Percentiles rank a stretch among this genome's conserved stretches.
phyloP scores from a whole-genome alignment of 2,888 invertebrate genomes.

The Drosophila peninsularis region DNA sequence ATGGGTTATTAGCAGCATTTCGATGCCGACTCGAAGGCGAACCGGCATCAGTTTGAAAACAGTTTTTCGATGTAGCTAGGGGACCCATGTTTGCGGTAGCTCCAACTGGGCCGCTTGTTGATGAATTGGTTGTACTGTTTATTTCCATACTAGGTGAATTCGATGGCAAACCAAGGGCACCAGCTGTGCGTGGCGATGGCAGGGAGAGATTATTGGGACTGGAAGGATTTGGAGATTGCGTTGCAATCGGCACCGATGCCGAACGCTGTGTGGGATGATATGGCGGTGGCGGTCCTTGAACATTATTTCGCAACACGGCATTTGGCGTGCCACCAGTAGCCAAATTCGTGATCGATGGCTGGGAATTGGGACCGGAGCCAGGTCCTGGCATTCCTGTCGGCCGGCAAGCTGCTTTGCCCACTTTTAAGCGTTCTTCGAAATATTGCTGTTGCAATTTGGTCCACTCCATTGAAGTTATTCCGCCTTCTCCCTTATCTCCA shows the following conservation, averaged over 20 bases:
- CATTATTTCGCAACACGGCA: constrained; percentile 43
- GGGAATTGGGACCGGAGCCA: background rate
- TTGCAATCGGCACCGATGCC: constrained; percentile 90
- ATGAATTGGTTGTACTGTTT: constrained; percentile 83
- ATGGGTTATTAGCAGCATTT: constrained; percentile 44
- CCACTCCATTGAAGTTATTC: constrained; percentile 93
- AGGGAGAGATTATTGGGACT: constrained; percentile 90
- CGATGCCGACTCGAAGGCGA: constrained; percentile 66
- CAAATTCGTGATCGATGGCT: constrained; percentile 3
- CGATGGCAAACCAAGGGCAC: constrained; percentile 86
- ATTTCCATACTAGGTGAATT: constrained; percentile 89
- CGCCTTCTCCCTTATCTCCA: constrained; percentile 50
- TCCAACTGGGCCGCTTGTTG: constrained; percentile 14
- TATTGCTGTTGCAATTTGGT: constrained; percentile 95
- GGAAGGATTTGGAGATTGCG: constrained; percentile 90
- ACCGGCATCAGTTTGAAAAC: constrained; percentile 65
- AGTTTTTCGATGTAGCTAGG: constrained; percentile 48
- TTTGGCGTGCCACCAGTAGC: constrained; percentile 29
- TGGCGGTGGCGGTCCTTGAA: constrained; percentile 91
- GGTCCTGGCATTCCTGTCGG: constrained; percentile 45
- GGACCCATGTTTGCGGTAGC: constrained; percentile 23
- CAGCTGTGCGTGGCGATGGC: constrained; percentile 88
- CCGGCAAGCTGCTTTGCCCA: constrained; percentile 75
- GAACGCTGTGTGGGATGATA: constrained; percentile 91
- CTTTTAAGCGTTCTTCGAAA: constrained; percentile 88